Evolutionary conservation across 2,113 vertebrate species (phyloP).

Genomic region (Bucco capensis): DNA sequence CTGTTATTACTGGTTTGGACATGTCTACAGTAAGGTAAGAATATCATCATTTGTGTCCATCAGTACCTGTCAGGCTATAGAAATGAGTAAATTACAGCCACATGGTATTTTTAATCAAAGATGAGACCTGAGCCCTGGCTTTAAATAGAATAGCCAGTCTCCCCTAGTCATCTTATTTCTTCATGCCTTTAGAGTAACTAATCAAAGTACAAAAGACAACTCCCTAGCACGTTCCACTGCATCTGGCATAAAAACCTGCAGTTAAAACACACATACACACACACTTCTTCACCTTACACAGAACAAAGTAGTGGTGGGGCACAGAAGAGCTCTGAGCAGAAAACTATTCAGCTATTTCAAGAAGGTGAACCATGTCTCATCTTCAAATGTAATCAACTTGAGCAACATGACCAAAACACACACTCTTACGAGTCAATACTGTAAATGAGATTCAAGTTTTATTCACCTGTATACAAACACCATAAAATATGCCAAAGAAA

Average conservation of each 20-base stretch:
- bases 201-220: neutral
- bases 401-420: neutral
- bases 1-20: neutral
- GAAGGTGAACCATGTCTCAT: fast-evolving
- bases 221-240: neutral
- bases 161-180: neutral
- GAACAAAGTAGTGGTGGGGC: neutral
- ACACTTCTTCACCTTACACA: neutral
- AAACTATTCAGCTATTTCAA: neutral
- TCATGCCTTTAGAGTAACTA: neutral
- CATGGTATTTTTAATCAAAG: neutral
- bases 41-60: fast-evolving
- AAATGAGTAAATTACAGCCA: neutral
- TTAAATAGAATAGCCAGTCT: too few species aligned
- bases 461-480: neutral
- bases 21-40: neutral
- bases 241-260: neutral
- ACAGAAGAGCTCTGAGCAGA: neutral
- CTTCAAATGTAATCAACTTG: neutral
- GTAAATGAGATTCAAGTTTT: neutral
- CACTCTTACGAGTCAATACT: neutral
- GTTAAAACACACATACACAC: neutral
- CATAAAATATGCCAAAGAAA: neutral
- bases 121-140: neutral
- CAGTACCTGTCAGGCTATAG: neutral